Base-by-base conservation (phyloP, 2,888 invertebrate genomes). In the Melanchra persicariae region DNA sequence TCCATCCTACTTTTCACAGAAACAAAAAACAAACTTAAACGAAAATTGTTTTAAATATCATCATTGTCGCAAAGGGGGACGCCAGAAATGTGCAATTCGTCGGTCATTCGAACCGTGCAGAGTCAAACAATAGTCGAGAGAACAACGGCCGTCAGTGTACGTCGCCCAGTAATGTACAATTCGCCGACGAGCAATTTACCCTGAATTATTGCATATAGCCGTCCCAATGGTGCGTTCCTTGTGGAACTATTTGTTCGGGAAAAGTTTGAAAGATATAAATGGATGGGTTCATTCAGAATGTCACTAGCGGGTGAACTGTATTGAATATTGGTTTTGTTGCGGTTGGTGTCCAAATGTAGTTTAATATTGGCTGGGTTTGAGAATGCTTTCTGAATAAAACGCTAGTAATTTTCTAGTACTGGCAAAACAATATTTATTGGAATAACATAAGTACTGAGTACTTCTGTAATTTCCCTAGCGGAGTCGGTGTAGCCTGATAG, bases 131-230 rank as follows among this genome's bases (percentile, higher is more conserved):
- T 85, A 71, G 84, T 76, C 40, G 63, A 22, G 40, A 69, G 68
- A 57, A 74, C 77, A 83, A 84, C 86, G 78, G 80, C 74, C 82
- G 85, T 85, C 87, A 85, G 70, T 85, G 77, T 73, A 79, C 85
- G 89, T 88, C 86, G 85, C 83, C 69, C 75, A 77, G 86, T 89
- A 90, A 90, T 88, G 89, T 87, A 87, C 86, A 83, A 85, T 84
- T 72, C 81, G 83, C 82, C 84, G 86, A 87, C 86, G 87, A 87
- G 87, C 89, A 90, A 89, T 91, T 90, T 89, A 86, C 87, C 77
- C 88, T 91, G 91, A 91, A 89, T 91, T 91, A 91, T 91, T 89
- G 90, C 90, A 87, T 87, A 88, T 84, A 86, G 79, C 87, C 85
- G 82, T 87, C 84, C 83, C 78, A 70, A 74, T 82, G 87, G 84